phyloP scores from a whole-genome alignment of 2,797 vertebrate genomes.

The Sebastes umbrosus region DNA sequence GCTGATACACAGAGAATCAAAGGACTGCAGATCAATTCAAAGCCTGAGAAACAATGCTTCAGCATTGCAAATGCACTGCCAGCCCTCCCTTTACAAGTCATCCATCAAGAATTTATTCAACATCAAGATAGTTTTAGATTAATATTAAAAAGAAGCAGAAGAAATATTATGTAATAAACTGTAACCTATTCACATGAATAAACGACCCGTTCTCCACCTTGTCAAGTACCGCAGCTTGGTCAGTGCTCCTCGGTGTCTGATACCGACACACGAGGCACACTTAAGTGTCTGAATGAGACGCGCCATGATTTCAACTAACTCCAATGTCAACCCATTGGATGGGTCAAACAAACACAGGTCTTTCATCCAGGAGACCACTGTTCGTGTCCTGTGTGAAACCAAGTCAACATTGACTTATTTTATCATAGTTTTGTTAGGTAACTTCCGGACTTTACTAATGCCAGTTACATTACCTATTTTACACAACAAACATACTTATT shows the following conservation, averaged over 20 bases:
- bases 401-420: neutral
- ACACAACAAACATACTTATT: neutral
- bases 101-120: constrained; percentile 5
- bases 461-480: neutral
- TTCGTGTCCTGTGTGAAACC: fast-evolving
- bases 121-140: neutral
- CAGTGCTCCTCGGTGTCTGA: too few species aligned
- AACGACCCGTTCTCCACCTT: too few species aligned
- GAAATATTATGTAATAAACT: neutral
- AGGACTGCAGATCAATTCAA: constrained; percentile 29
- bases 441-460: neutral
- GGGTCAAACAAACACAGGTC: too few species aligned
- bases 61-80: neutral
- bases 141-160: neutral
- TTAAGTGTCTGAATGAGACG: too few species aligned
- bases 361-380: neutral
- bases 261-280: fast-evolving
- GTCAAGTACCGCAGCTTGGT: too few species aligned
- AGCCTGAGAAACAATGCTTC: constrained; percentile 10
- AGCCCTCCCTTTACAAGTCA: neutral
- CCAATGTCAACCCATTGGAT: too few species aligned
- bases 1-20: constrained; percentile 9
- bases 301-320: fast-evolving
- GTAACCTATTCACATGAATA: too few species aligned
- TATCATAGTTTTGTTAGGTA: neutral